Percentiles rank a stretch among this genome's conserved stretches.
Conservation (phyloP, 2,888 invertebrate species). For the Quadroppia sp. region DNA sequence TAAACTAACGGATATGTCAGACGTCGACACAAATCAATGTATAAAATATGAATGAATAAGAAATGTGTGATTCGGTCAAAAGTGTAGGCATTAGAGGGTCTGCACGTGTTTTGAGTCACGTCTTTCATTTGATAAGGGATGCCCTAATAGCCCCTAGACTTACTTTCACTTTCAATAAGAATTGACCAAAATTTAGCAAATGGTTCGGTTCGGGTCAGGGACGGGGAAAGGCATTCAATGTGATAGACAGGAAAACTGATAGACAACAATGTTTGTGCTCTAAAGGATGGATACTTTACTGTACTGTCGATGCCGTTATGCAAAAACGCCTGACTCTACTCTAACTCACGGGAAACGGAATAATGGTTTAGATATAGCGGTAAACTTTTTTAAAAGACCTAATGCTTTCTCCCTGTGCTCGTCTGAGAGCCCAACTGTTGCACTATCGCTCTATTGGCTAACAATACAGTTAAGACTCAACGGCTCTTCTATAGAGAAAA, state of each 20-base stretch:
- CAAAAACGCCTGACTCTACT: slow-evolving; percentile 12
- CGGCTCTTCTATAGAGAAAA: background rate
- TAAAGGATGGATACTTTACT: slow-evolving; percentile 27
- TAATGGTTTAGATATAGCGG: slow-evolving; percentile 26
- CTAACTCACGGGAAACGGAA: slow-evolving; percentile 33
- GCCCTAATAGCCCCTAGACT: slow-evolving; percentile 27
- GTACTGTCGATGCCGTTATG: slow-evolving; percentile 22
- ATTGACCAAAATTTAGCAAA: slow-evolving; percentile 31
- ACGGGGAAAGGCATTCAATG: slow-evolving; percentile 7
- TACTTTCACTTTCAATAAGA: slow-evolving; percentile 32
- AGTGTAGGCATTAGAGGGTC: background rate
- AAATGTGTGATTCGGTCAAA: background rate
- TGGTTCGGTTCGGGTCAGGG: slow-evolving; percentile 28
- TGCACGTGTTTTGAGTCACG: slow-evolving; percentile 26
- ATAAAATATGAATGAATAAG: slow-evolving; percentile 25
- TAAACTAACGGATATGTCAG: background rate
- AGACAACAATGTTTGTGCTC: slow-evolving; percentile 31
- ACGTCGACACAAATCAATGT: background rate
- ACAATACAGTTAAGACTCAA: background rate
- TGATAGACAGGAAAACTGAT: slow-evolving; percentile 37
- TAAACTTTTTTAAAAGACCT: background rate
- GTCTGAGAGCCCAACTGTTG: slow-evolving; percentile 24
- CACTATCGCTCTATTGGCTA: background rate
- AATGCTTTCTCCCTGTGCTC: background rate
- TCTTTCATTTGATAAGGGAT: slow-evolving; percentile 24